phyloP scores from a whole-genome alignment of 1,140 invertebrate genomes.

The Drosophila parabipectinata region DNA sequence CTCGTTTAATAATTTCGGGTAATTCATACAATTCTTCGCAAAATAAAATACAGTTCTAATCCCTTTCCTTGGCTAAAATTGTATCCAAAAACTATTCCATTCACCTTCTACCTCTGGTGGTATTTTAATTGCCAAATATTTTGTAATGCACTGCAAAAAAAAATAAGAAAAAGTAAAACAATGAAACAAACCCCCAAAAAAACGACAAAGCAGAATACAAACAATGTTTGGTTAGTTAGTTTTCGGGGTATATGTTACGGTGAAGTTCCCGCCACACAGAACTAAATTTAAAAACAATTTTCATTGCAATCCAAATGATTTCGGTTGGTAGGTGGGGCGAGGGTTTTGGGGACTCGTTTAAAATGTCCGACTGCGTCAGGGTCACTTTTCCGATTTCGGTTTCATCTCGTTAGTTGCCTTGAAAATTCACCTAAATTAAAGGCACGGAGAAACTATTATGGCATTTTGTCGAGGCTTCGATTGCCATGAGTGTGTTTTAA shows the following conservation, averaged over 20 bases:
- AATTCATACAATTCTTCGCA: too few relatives aligned
- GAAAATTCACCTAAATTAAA: slow-evolving; percentile 79
- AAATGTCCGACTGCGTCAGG: slow-evolving; percentile 22
- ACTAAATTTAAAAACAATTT: slow-evolving; percentile 78
- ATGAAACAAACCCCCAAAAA: neutral
- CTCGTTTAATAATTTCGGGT: neutral
- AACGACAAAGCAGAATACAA: slow-evolving; percentile 7
- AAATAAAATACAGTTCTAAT: too few relatives aligned
- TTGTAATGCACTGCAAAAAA: slow-evolving; percentile 52
- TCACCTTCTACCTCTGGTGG: slow-evolving; percentile 40
- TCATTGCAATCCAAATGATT: slow-evolving; percentile 53
- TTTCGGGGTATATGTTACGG: slow-evolving; percentile 15
- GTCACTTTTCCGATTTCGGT: neutral
- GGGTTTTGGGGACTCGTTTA: slow-evolving; percentile 30
- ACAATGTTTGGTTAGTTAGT: slow-evolving; percentile 41
- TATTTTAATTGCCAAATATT: slow-evolving; percentile 70
- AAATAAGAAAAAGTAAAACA: slow-evolving; percentile 18
- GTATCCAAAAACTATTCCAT: neutral
- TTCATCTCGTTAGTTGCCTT: slow-evolving; percentile 40
- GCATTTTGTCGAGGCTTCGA: slow-evolving; percentile 56
- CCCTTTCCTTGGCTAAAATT: neutral
- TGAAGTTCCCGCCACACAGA: slow-evolving; percentile 38
- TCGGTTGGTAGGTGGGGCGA: neutral
- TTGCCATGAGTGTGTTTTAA: slow-evolving; percentile 48
- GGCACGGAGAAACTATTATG: slow-evolving; percentile 79